A percentile compares a stretch with the other conserved stretches of the same genome.
phyloP scores from a whole-genome alignment of 2,797 vertebrate species.

The Acipenser transmontanus region DNA sequence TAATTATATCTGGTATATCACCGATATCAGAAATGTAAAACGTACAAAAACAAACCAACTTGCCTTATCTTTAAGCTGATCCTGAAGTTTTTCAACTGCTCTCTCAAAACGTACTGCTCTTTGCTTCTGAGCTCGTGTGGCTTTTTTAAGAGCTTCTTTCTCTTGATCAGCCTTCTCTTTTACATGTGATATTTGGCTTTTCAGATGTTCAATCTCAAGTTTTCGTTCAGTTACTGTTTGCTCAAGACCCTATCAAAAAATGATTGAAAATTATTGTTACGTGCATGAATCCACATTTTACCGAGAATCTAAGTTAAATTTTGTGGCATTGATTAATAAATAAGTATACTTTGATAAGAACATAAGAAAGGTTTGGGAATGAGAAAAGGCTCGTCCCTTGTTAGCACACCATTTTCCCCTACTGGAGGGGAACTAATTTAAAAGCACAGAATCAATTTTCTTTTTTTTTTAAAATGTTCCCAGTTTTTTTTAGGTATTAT shows the following conservation, averaged over 20 bases:
- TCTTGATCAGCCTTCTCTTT: conserved; percentile 53
- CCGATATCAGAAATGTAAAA: neutral
- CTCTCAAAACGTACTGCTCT: conserved; percentile 62
- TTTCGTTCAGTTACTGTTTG: conserved; percentile 63
- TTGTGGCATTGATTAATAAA: no score
- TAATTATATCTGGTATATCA: no score
- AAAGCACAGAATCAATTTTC: no score
- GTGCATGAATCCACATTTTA: conserved; percentile 17
- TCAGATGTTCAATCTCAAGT: conserved; percentile 52
- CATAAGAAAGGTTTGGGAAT: no score
- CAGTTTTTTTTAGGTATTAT: no score
- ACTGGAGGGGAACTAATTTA: no score
- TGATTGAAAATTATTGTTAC: conserved; percentile 12
- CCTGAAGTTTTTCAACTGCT: conserved; percentile 56
- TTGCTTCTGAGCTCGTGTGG: conserved; percentile 61
- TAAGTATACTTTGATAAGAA: no score
- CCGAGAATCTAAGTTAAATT: conserved; percentile 11
- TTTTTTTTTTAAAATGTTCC: no score
- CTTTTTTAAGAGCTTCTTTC: conserved; percentile 66
- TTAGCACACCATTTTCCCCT: no score
- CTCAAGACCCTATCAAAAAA: conserved; percentile 59
- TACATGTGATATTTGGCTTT: conserved; percentile 41
- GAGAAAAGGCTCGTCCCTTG: no score
- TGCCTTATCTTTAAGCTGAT: conserved; percentile 67
- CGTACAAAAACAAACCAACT: conserved; percentile 6